A percentile compares a stretch with the other conserved stretches of the same genome.
Evolutionary conservation across 1,140 invertebrate species (phyloP).

Genomic region (Gryllus bimaculatus): DNA sequence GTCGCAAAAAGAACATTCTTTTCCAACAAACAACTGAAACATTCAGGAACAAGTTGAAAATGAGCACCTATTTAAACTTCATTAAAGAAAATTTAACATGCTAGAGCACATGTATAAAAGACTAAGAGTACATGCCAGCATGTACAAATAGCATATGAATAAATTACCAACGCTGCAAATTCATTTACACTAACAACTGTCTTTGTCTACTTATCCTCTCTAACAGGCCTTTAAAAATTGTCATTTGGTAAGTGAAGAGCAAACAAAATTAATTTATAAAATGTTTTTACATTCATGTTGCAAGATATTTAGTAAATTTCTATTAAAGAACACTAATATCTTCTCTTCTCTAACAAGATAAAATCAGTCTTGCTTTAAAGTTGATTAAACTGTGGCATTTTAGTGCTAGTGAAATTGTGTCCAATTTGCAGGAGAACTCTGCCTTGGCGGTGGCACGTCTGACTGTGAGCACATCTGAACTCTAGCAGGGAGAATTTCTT

Average conservation of each 20-base stretch:
- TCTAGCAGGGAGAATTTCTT: neutral
- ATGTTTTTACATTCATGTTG: too few relatives aligned
- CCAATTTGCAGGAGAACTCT: neutral
- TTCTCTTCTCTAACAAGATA: neutral
- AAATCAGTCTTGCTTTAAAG: neutral
- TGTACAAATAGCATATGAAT: neutral
- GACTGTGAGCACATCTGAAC: neutral
- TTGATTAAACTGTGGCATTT: neutral
- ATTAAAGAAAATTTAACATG: too few relatives aligned
- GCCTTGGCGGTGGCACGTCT: neutral
- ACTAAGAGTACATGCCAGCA: neutral
- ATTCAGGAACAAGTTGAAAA: too few relatives aligned
- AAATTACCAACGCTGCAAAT: neutral
- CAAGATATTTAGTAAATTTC: too few relatives aligned
- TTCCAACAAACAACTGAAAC: too few relatives aligned
- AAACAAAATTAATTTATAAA: neutral
- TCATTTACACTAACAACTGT: too few relatives aligned
- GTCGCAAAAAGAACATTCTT: too few relatives aligned
- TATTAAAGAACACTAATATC: too few relatives aligned
- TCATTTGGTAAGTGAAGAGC: neutral
- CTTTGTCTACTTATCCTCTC: too few relatives aligned
- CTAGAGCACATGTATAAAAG: neutral
- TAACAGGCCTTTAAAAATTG: neutral
- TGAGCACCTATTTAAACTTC: too few relatives aligned
- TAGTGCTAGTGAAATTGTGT: neutral